Evolutionary conservation across 2,113 vertebrate species (phyloP).

Genomic region (Malurus cyaneus): DNA sequence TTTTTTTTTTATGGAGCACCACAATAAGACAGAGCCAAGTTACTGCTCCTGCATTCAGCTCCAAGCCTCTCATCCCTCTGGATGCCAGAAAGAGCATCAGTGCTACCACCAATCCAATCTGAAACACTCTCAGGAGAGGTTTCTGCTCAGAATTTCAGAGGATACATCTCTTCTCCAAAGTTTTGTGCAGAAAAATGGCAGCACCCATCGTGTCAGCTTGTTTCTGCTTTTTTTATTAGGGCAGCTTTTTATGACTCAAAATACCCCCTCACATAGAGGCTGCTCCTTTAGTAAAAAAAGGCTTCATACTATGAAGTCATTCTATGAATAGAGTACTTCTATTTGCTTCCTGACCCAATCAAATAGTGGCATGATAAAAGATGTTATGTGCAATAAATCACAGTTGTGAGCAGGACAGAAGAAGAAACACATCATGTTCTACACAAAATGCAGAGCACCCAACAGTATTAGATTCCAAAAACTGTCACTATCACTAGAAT

Average conservation of each 20-base stretch:
- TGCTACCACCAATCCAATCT: neutral
- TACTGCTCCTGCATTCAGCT: neutral
- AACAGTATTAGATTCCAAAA: conserved; percentile 13
- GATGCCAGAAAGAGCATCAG: neutral
- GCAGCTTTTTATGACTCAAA: neutral
- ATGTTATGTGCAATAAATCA: neutral
- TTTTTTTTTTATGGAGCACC: neutral
- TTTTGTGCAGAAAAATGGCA: neutral
- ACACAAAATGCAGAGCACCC: neutral
- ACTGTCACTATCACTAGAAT: neutral
- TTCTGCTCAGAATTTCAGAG: neutral
- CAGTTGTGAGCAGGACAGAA: neutral
- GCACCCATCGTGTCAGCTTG: neutral
- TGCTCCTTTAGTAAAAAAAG: neutral
- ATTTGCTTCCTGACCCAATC: neutral
- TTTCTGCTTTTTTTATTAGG: neutral
- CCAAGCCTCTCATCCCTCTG: neutral
- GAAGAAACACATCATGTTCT: neutral
- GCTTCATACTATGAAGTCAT: neutral
- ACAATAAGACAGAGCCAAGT: neutral
- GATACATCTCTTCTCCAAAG: neutral
- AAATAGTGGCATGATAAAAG: neutral
- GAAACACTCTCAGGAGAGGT: neutral
- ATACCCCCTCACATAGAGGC: neutral
- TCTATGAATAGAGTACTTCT: neutral